These are phyloP conservation scores for Heloderma charlesbogerti DNA, from an alignment of 2,113 vertebrate genomes.

Conservation along the genomic window DNA sequence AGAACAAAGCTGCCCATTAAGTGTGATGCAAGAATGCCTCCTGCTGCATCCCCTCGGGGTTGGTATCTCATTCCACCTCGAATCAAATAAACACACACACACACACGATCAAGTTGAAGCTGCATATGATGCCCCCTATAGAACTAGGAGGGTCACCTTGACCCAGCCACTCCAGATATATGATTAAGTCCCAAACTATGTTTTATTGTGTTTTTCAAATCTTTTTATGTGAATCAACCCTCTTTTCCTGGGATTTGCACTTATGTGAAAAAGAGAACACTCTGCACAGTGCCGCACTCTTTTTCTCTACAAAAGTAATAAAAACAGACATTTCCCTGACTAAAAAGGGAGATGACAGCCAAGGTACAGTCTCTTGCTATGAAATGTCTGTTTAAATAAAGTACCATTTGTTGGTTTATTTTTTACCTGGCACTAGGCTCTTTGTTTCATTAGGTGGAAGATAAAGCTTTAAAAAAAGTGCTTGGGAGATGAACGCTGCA, in stretches of 20 bases:
- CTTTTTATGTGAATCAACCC: background rate
- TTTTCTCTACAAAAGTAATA: conserved; percentile 1
- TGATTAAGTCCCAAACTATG: background rate
- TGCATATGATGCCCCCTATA: background rate
- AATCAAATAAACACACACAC: too few relatives aligned
- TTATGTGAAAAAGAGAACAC: background rate
- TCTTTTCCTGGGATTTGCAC: background rate
- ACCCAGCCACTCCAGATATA: background rate
- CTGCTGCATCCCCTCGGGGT: background rate
- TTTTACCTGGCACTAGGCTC: conserved; percentile 18
- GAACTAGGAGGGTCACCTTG: background rate
- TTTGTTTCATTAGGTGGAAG: conserved; percentile 35
- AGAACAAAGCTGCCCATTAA: background rate
- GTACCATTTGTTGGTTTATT: conserved; percentile 14
- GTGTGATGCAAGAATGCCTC: background rate
- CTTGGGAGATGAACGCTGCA: background rate
- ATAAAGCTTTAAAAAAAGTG: background rate
- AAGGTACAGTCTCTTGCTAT: conserved; percentile 15
- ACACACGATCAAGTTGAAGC: background rate
- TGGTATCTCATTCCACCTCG: background rate
- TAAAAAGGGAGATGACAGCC: conserved; percentile 15
- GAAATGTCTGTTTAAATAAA: conserved; percentile 41
- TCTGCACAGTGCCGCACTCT: background rate
- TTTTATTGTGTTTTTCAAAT: conserved; percentile 20
- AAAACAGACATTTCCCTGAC: conserved; percentile 12